phyloP scores from a whole-genome alignment of 2,888 invertebrate genomes.

The Sminthurinus aureus region DNA sequence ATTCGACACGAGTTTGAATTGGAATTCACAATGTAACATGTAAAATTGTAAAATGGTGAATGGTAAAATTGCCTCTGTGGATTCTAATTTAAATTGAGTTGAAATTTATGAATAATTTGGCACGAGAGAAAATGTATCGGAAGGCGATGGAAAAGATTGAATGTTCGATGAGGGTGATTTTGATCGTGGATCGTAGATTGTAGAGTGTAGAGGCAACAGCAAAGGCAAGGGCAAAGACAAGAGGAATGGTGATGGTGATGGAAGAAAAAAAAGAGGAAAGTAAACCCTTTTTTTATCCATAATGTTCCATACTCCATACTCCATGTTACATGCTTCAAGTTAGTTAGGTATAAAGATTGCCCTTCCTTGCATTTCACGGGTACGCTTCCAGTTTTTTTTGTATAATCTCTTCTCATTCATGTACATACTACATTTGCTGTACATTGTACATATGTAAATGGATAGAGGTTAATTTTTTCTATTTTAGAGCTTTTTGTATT shows the following conservation, averaged over 20 bases:
- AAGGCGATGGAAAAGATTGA: slow-evolving; percentile 16
- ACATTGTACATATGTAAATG: not conserved
- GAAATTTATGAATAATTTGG: slow-evolving; percentile 40
- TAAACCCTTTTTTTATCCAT: slow-evolving; percentile 22
- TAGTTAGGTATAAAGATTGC: not conserved
- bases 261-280: slow-evolving; percentile 13
- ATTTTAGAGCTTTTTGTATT: not conserved
- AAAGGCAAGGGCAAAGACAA: too few species aligned
- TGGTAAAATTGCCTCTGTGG: not conserved
- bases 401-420: not conserved
- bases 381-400: not conserved
- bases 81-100: slow-evolving; percentile 9
- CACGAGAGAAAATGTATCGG: slow-evolving; percentile 34
- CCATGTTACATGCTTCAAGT: not conserved
- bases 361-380: not conserved
- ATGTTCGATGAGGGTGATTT: not conserved
- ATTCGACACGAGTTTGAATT: not conserved
- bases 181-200: too few species aligned
- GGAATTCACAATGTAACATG: not conserved
- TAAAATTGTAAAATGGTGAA: too few species aligned
- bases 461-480: not conserved
- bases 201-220: not conserved
- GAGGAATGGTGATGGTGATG: not conserved
- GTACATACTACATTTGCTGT: not conserved
- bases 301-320: not conserved